These are phyloP conservation scores for Bolinopsis microptera DNA, from an alignment of 37 sponge, comb jelly and placozoan species.

Conservation along the genomic window DNA sequence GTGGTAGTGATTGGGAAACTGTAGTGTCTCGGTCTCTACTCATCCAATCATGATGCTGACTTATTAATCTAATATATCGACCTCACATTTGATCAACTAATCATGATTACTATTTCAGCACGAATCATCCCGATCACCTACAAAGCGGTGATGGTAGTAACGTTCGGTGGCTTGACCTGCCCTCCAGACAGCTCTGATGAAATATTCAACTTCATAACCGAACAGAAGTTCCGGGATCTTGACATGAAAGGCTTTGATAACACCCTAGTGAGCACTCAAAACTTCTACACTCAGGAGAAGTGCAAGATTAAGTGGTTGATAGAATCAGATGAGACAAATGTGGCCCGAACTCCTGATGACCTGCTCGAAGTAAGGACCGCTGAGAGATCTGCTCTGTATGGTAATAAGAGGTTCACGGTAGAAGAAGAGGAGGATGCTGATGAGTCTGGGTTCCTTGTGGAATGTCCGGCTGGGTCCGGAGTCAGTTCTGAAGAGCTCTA, in stretches of 20 bases:
- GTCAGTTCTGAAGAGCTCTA: constrained; percentile 13
- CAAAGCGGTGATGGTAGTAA: background rate
- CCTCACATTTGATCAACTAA: no score
- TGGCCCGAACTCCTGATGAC: background rate
- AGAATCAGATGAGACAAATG: background rate
- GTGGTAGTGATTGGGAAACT: no score
- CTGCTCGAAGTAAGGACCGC: background rate
- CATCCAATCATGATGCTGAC: no score
- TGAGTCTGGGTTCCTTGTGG: background rate
- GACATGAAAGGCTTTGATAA: background rate
- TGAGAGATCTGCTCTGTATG: background rate
- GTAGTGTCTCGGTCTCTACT: no score
- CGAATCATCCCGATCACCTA: background rate
- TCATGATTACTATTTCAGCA: background rate
- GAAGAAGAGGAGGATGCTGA: background rate
- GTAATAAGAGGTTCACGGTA: background rate
- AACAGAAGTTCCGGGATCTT: constrained; percentile 24
- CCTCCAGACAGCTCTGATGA: constrained; percentile 15
- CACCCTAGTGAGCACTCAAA: background rate
- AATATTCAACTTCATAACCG: constrained; percentile 8
- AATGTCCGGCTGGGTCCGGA: constrained; percentile 13
- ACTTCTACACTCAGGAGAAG: constrained; percentile 29
- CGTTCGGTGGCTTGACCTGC: background rate
- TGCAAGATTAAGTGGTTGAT: constrained; percentile 17
- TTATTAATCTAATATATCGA: no score